Evolutionary conservation across 2,888 invertebrate species (phyloP).

Genomic region (Orchesella flavescens): DNA sequence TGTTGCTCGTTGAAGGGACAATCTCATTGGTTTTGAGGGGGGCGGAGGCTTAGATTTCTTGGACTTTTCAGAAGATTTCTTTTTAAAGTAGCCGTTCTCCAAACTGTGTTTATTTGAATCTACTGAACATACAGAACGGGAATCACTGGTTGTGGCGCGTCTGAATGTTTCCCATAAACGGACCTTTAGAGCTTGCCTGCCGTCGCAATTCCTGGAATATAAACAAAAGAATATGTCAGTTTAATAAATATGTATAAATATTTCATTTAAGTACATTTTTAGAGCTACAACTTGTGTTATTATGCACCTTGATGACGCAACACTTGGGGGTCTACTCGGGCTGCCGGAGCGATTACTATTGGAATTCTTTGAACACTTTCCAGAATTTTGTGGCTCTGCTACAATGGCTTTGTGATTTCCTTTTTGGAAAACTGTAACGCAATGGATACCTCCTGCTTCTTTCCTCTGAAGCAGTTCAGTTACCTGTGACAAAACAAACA

Average conservation of each 20-base stretch:
- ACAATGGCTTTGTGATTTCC: constrained; percentile 72
- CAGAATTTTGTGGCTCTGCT: constrained; percentile 68
- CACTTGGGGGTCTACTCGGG: constrained; percentile 70
- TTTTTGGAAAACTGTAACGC: constrained; percentile 72
- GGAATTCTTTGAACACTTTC: constrained; percentile 61
- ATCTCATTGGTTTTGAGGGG: constrained; percentile 87
- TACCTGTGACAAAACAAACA: constrained; percentile 58
- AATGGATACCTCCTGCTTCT: constrained; percentile 63
- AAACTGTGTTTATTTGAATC: constrained; percentile 65
- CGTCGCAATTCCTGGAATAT: constrained; percentile 63
- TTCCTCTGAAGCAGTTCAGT: constrained; percentile 71
- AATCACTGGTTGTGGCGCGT: constrained; percentile 71
- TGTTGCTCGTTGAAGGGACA: constrained; percentile 87
- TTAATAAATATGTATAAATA: background rate
- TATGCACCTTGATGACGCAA: constrained; percentile 69
- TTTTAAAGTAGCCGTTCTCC: constrained; percentile 70
- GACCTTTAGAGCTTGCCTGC: constrained; percentile 70
- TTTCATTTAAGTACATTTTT: background rate
- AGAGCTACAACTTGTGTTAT: background rate
- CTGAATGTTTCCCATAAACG: constrained; percentile 72
- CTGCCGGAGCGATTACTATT: constrained; percentile 64
- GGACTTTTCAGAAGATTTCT: constrained; percentile 69
- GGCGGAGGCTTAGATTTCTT: constrained; percentile 76
- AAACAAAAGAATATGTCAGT: background rate
- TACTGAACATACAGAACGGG: constrained; percentile 71